These are phyloP conservation scores for Mobula hypostoma DNA, from an alignment of 2,113 vertebrate genomes.

Conservation along the genomic window DNA sequence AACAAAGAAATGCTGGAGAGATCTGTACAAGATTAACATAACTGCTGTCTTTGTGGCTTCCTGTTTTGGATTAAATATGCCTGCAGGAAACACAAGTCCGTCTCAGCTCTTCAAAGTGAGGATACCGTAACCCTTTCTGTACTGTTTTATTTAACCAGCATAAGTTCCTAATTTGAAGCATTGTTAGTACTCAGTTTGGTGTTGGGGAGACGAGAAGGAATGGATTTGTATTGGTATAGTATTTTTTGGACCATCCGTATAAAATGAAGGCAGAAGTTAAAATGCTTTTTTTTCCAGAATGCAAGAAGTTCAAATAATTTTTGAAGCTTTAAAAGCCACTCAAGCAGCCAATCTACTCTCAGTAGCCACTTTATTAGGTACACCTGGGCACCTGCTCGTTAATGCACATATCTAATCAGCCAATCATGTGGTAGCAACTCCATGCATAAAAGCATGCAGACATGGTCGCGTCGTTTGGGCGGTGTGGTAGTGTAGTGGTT, in stretches of 20 bases:
- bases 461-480: too few species aligned
- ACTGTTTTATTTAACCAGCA: constrained; percentile 41
- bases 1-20: constrained; percentile 47
- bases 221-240: neutral
- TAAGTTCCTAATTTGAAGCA: neutral
- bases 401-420: too few species aligned
- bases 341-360: too few species aligned
- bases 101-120: constrained; percentile 59
- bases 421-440: too few species aligned
- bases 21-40: constrained; percentile 74
- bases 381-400: too few species aligned
- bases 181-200: neutral
- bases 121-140: constrained; percentile 64
- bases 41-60: constrained; percentile 71
- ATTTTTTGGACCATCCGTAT: neutral
- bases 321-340: neutral
- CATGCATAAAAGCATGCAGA: too few species aligned
- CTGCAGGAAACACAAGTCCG: constrained; percentile 63
- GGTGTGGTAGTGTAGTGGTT: too few species aligned
- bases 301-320: neutral
- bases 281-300: too few species aligned
- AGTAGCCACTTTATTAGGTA: too few species aligned
- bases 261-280: too few species aligned
- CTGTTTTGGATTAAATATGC: constrained; percentile 79
- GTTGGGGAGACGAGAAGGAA: neutral